phyloP scores from a whole-genome alignment of 2,888 invertebrate genomes.

The Pterobdella sp. region DNA sequence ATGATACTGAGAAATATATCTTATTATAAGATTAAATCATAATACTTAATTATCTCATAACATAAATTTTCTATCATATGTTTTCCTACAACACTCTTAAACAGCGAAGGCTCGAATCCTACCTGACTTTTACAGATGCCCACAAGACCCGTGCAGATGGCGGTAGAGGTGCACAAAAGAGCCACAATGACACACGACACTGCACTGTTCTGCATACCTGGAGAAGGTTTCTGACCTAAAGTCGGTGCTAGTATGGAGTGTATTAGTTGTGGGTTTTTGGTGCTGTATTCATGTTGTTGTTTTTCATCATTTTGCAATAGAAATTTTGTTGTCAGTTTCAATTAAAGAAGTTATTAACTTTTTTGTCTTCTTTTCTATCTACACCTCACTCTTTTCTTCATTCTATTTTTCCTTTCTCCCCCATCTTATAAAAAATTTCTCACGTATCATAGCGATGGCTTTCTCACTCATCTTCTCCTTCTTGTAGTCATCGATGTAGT shows the following conservation, averaged over 20 bases:
- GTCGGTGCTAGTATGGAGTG: background rate
- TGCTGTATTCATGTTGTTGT: background rate
- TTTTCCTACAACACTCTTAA: too few species aligned
- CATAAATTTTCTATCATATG: too few species aligned
- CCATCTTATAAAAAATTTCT: conserved; percentile 9
- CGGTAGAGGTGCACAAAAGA: conserved; percentile 75
- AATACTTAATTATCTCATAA: too few species aligned
- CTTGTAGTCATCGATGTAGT: conserved; percentile 31
- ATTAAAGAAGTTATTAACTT: background rate
- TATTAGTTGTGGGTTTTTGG: background rate
- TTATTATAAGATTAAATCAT: too few species aligned
- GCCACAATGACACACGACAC: conserved; percentile 88
- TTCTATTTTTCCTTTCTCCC: background rate
- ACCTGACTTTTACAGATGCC: conserved; percentile 83
- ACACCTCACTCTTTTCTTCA: background rate
- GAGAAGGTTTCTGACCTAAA: background rate
- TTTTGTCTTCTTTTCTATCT: background rate
- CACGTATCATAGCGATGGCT: conserved; percentile 30
- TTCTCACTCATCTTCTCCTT: conserved; percentile 27
- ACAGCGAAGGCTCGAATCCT: too few species aligned
- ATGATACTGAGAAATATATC: too few species aligned
- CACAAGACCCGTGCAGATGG: conserved; percentile 77
- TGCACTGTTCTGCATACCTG: conserved; percentile 90
- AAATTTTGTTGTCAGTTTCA: background rate
- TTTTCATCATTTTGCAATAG: background rate